Percentiles rank a stretch among this genome's conserved stretches.
Conservation (phyloP, 2,797 vertebrate species). For the Cirrhinus molitorella region DNA sequence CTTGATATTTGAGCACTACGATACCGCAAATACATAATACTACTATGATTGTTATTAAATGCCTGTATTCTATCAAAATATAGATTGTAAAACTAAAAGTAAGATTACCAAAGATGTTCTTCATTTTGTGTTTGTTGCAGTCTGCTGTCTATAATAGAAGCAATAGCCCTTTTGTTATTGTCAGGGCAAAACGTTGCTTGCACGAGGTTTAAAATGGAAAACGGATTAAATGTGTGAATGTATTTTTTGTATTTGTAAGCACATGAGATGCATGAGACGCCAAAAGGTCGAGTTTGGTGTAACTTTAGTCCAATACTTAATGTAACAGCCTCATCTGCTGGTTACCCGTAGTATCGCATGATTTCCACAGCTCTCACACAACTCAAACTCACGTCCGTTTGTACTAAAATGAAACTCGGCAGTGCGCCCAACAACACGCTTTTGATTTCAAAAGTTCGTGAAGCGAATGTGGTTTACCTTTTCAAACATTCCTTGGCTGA, state of each 20-base stretch:
- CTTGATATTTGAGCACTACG: neutral
- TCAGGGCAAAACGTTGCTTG: neutral
- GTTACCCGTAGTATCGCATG: neutral
- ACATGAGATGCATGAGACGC: neutral
- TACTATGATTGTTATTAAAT: neutral
- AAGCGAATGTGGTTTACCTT: neutral
- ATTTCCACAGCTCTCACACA: neutral
- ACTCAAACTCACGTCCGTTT: neutral
- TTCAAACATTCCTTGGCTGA: neutral
- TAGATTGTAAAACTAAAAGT: neutral
- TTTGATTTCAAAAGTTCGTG: neutral
- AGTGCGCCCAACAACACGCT: too few relatives aligned
- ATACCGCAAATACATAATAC: too few relatives aligned
- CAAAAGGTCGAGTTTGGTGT: neutral
- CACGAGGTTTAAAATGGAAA: neutral
- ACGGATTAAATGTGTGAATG: neutral
- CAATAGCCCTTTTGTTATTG: neutral
- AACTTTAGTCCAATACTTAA: neutral
- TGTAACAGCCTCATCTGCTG: slow-evolving; percentile 31
- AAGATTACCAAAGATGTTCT: neutral
- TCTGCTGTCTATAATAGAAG: neutral
- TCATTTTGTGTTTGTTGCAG: neutral
- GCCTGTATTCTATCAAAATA: neutral
- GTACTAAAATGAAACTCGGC: neutral
- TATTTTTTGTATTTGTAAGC: neutral